Evolutionary conservation across 1,140 invertebrate genomes (phyloP), one percentile per base, ranked within the genome.

Genomic region (Melitaea cinxia): DNA sequence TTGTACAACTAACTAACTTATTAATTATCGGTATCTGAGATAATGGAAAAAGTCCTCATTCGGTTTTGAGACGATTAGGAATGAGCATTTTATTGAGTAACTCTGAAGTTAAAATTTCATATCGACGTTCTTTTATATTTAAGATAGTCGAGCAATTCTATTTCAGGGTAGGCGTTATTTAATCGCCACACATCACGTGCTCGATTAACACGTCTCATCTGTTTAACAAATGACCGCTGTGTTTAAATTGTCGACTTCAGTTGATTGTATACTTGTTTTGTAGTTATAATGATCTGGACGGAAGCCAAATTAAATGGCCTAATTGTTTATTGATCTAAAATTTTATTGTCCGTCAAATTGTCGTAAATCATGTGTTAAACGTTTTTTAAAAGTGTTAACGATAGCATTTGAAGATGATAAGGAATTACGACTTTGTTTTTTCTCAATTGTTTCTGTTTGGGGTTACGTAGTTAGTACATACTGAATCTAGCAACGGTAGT

Each of bases 231-330:
- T 42, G 37, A 42, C 14, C 37, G 37, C 15, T 42, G 37, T 17
- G 37, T 6, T 42, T 42, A 42, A 42, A 42, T 42, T 17, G 37
- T 42, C 17, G 37, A 19, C 14, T 14, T 10, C 12, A n/a, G 33
- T 37, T n/a, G 37, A 42, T 42, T 17, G 37, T 42, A 17, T 14
- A 37, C 30, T 21, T 4, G 52, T 37, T 17, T 54, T 30, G 9
- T 37, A 35, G 28, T 54, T 54, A 21, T 35, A 15, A 19, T 21
- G 52, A 30, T 37, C 47, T 60, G 58, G 58, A 49, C 4, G 6
- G 1, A 15, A 35, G 58, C 58, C 58, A 60, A 39, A 17, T 17
- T 15, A 33, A 35, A 35, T 54, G 9, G 33, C 3, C 33, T 10
- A 21, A 21, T 30, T 30, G 33, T 15, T 42, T 17, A 17, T 30